Evolutionary conservation across 2,113 vertebrate genomes (phyloP).

Genomic region (Rostratula benghalensis): DNA sequence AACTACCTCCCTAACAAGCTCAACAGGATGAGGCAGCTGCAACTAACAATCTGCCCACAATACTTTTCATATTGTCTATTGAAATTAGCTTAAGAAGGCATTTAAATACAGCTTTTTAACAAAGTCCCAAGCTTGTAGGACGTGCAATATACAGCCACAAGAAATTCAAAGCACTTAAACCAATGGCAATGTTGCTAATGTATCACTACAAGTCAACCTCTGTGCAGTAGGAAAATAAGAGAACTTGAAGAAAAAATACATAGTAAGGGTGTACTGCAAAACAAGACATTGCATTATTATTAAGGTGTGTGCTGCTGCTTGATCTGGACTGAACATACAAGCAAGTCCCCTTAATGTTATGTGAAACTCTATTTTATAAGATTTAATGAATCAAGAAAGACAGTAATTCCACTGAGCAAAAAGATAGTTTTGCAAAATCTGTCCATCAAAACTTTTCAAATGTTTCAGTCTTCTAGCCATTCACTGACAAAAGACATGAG

Average conservation of each 20-base stretch:
- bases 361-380: neutral
- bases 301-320: neutral
- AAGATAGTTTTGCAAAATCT: neutral
- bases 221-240: neutral
- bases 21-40: neutral
- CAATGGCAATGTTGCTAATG: neutral
- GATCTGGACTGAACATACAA: neutral
- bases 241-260: neutral
- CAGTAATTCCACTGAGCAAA: neutral
- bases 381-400: neutral
- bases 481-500: neutral
- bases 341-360: neutral
- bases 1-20: neutral
- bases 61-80: neutral
- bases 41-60: neutral
- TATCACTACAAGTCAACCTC: neutral
- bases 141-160: neutral
- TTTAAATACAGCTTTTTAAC: neutral
- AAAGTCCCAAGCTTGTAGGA: neutral
- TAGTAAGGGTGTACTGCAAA: neutral
- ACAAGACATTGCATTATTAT: neutral
- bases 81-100: neutral
- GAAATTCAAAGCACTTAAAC: neutral
- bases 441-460: neutral
- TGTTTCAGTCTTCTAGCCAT: neutral